Base-by-base conservation (phyloP, 2,797 vertebrate species). In the Anguilla anguilla region DNA sequence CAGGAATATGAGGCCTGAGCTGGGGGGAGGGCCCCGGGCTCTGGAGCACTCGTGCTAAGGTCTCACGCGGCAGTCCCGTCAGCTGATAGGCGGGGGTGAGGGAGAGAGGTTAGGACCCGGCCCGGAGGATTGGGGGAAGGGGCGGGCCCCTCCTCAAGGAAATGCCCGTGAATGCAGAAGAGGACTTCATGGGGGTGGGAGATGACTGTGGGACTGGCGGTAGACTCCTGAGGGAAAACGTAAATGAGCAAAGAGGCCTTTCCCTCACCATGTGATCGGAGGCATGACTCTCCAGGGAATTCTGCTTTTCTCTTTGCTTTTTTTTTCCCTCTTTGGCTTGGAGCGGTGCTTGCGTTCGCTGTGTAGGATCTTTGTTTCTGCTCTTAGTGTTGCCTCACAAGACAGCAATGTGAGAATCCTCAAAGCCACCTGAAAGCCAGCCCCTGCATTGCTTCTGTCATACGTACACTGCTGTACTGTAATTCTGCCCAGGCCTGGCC, bases 201-300 rank as follows among this genome's bases (percentile, higher is more conserved):
- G 72, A 35, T 11, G 64, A 19, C n/a, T 31, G 28, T 2, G 72
- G 11, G 28, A 13, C 13, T 28, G 51, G 25, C 51, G 25, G 7
- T 2, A 35, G 53, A 17, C 13, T 55, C 83, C 31, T 9, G n/a
- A 19, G 74, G n/a, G 51, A 31, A 57, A 84, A 35, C 53, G 53
- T 25, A 28, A 15, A 31, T 19, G 53, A 53, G 46, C 15, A 84
- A 31, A 35, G 49, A 83, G 28, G 10, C 53, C 43, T 81, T 28
- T 6, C 39, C 49, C 82, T 57, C 51, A 15, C 25, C 83, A 55
- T 55, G 83, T 84, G 83, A 84, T 59, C 25, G 13, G 51, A 57
- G 51, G 51, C 83, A 59, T 84, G 83, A 84, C 53, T 22, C 53
- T 84, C 83, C 53, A 84, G 83, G 51, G 83, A 19, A 55, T 84